Evolutionary conservation across 2,113 vertebrate species (phyloP).

Genomic region (Cathartes aura): DNA sequence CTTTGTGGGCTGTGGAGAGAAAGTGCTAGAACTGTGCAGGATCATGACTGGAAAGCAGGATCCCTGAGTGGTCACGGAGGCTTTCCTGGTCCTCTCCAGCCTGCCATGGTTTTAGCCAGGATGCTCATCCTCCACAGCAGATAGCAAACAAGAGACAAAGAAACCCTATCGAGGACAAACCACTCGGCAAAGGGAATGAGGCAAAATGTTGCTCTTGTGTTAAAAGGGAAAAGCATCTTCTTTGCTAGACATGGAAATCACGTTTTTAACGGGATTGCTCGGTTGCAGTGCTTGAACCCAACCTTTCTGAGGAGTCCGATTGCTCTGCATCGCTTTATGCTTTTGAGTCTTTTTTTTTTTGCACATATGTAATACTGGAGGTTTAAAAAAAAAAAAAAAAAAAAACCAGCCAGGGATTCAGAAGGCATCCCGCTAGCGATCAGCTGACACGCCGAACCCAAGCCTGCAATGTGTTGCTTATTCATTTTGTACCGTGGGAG

Average conservation of each 20-base stretch:
- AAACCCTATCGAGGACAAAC: constrained; percentile 26
- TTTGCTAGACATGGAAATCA: constrained; percentile 77
- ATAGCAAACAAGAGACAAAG: constrained; percentile 65
- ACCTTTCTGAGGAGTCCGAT: constrained; percentile 68
- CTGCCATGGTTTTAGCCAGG: constrained; percentile 63
- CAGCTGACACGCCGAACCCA: constrained; percentile 82
- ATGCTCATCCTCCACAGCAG: constrained; percentile 66
- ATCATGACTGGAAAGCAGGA: constrained; percentile 86
- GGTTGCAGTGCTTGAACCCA: constrained; percentile 70
- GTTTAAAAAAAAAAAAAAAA: constrained; percentile 60
- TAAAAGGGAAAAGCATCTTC: constrained; percentile 74
- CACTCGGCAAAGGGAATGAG: constrained; percentile 77
- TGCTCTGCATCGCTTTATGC: constrained; percentile 58
- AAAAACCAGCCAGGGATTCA: constrained; percentile 72
- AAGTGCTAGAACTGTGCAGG: constrained; percentile 86
- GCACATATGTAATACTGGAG: constrained; percentile 78
- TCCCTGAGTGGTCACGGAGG: constrained; percentile 76
- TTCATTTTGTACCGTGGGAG: constrained; percentile 83
- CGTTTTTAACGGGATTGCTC: constrained; percentile 71
- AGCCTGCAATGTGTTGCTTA: constrained; percentile 87
- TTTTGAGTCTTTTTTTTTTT: constrained; percentile 50
- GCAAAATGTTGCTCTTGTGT: constrained; percentile 75
- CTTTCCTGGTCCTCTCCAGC: constrained; percentile 62
- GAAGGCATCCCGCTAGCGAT: constrained; percentile 81
- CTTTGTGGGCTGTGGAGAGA: constrained; percentile 84